phyloP scores from a whole-genome alignment of 2,113 vertebrate species.

The Myxocyprinus asiaticus region DNA sequence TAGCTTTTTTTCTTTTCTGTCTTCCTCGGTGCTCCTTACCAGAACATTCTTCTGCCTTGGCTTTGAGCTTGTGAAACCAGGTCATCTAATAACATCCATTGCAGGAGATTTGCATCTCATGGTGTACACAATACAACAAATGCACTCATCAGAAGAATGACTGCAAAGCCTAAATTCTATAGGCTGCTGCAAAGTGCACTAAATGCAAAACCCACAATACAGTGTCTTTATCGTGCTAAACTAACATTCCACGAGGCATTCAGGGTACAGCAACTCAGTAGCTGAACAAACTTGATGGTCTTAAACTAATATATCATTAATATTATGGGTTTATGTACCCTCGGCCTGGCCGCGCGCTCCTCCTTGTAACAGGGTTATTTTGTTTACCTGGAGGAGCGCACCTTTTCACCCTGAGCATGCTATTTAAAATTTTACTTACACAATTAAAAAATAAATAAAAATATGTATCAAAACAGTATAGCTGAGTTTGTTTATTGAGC shows the following conservation, averaged over 20 bases:
- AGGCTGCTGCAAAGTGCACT: not conserved
- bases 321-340: not conserved
- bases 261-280: not conserved
- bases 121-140: constrained; percentile 35
- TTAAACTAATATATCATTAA: not conserved
- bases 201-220: not conserved
- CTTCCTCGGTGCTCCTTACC: constrained; percentile 11
- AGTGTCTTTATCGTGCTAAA: not conserved
- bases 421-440: no score
- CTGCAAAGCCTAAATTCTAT: not conserved
- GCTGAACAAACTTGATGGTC: no score
- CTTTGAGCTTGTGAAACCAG: constrained; percentile 28
- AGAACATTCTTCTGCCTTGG: constrained; percentile 36
- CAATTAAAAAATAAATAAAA: no score
- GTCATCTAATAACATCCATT: constrained; percentile 10
- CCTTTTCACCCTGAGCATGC: no score
- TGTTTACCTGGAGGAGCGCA: no score
- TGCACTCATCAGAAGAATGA: constrained; percentile 22
- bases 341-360: no score
- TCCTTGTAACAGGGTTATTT: no score
- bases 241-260: not conserved
- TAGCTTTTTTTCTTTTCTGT: not conserved
- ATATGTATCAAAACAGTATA: no score
- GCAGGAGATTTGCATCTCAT: constrained; percentile 21
- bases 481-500: no score